phyloP scores from a whole-genome alignment of 53 echinoderm and acorn worm species.

The Temnopleurus reevesii region DNA sequence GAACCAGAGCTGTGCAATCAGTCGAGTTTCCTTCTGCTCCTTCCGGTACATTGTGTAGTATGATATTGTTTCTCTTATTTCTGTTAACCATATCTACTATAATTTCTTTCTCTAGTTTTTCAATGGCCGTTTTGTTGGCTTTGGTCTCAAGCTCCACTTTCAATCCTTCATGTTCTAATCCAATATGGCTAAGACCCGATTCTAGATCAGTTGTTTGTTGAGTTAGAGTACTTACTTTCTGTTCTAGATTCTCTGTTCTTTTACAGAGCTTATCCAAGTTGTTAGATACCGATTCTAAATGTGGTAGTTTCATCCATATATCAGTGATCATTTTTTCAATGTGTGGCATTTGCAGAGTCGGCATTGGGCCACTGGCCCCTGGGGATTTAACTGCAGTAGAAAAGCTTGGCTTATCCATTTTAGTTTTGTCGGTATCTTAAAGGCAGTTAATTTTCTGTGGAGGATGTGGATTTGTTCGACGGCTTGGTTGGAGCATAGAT shows the following conservation, averaged over 20 bases:
- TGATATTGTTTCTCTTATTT: not conserved
- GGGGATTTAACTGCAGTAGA: no score
- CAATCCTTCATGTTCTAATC: not conserved
- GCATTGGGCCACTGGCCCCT: not conserved
- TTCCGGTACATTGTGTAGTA: not conserved
- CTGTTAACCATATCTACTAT: not conserved
- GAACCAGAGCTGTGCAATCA: not conserved
- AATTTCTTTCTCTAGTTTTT: not conserved
- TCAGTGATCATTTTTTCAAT: not conserved
- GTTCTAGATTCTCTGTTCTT: not conserved
- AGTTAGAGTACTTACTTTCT: not conserved
- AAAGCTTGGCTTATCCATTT: no score
- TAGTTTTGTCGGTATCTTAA: no score
- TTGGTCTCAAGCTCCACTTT: not conserved
- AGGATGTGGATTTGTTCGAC: no score
- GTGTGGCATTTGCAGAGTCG: not conserved
- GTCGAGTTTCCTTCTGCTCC: not conserved
- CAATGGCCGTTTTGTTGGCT: not conserved
- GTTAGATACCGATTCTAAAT: not conserved
- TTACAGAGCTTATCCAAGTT: not conserved
- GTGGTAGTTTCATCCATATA: not conserved
- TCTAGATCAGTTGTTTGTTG: not conserved
- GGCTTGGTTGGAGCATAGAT: no score
- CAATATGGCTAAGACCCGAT: not conserved
- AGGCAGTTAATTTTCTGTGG: no score